Conservation (phyloP, 2,888 invertebrate species). For the Plebejus anna region DNA sequence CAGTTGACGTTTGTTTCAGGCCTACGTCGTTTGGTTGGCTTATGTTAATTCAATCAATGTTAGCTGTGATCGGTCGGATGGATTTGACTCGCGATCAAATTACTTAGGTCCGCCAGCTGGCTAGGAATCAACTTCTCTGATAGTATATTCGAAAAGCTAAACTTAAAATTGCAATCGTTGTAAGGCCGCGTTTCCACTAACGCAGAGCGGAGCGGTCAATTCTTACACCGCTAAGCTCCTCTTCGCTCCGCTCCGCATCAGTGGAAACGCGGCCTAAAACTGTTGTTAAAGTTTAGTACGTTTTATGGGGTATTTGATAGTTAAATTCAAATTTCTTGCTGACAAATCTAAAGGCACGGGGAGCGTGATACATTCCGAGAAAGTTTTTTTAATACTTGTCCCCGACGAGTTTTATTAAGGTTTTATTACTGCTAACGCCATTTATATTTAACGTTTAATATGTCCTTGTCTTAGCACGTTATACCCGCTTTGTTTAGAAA, state of each 20-base stretch:
- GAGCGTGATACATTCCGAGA: background rate
- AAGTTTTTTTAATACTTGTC: constrained; percentile 17
- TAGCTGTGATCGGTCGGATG: too few relatives aligned
- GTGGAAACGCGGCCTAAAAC: background rate
- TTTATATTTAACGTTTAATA: constrained; percentile 12
- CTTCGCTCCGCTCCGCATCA: too few relatives aligned
- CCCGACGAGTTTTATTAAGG: constrained; percentile 10
- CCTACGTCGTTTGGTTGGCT: too few relatives aligned
- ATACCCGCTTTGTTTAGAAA: constrained; percentile 1
- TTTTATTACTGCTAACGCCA: constrained; percentile 12
- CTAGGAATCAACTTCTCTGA: background rate
- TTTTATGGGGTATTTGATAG: constrained; percentile 3
- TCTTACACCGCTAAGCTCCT: too few relatives aligned
- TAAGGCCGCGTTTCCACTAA: background rate
- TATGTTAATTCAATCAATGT: too few relatives aligned
- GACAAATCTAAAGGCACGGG: background rate
- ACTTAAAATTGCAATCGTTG: background rate
- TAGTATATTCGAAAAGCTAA: too few relatives aligned
- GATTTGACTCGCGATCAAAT: background rate
- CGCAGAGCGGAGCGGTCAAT: too few relatives aligned
- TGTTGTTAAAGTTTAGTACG: background rate
- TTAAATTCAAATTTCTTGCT: constrained; percentile 11
- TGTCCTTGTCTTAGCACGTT: background rate
- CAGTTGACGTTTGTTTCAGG: too few relatives aligned
- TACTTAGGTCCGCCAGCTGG: background rate